Base-by-base conservation (phyloP, 2,797 vertebrate species). In the Chiroxiphia lanceolata region DNA sequence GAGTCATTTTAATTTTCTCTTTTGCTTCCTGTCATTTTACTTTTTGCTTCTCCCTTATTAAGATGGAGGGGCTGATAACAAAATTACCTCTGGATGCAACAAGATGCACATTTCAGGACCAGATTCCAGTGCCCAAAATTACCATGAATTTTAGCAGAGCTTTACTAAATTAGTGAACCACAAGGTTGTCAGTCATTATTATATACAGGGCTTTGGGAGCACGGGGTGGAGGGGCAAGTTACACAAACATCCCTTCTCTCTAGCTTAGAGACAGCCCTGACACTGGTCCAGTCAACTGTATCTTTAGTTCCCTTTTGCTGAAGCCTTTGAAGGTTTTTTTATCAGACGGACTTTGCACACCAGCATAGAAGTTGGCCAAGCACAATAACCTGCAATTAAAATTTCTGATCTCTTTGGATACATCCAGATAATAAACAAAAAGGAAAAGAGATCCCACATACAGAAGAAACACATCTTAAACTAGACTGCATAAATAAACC, bases 291-390 rank as follows among this genome's bases (percentile, higher is more conserved):
- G 44, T 4, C 31, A 81, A 22, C 4, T 19, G 3, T 18, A 51
- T 29, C 77, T 54, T 65, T n/a, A 78, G 21, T 36, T 93, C 15
- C 45, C 23, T 92, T 53, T n/a, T 70, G n/a, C 42, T 85, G 56
- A 92, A 94, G 53, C 54, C 78, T 94, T 94, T 74, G 70, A 94
- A 69, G 76, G 59, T 22, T n/a, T 70, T 89, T 91, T 90, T 42
- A 69, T 83, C 51, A 80, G 47, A 15, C 16, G 51, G 76, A 92
- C 85, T 94, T 94, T 90, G 92, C 59, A 63, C 70, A 38, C 44
- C 22, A 27, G 38, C n/a, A 36, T 23, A 87, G 74, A 42, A 93
- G n/a, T 44, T 90, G 48, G 33, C 20, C 83, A 69, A 70, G 26
- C 31, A 50, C 34, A 80, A 57, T 25, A 59, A 44, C 40, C 36